A percentile compares a stretch with the other conserved stretches of the same genome.
Evolutionary conservation across 2,113 vertebrate genomes (phyloP).

Genomic region (Dicaeum eximium): DNA sequence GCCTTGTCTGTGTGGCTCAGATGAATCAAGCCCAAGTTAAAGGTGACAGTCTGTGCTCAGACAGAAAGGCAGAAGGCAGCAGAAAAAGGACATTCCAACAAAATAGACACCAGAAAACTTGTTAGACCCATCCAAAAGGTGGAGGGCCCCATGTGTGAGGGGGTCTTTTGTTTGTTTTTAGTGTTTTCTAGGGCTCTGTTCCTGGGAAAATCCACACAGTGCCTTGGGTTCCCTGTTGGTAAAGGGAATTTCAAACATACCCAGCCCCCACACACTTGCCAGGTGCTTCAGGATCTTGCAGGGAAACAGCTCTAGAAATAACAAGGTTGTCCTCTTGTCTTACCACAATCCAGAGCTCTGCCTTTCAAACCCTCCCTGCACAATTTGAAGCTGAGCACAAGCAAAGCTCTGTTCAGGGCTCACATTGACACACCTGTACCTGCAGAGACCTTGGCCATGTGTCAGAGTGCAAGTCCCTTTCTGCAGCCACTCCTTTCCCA

Average conservation of each 20-base stretch:
- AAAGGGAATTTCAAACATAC: background rate
- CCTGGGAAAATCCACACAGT: background rate
- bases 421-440: background rate
- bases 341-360: background rate
- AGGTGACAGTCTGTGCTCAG: background rate
- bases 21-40: background rate
- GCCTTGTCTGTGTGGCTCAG: background rate
- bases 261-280: background rate
- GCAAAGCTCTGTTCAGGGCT: background rate
- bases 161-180: background rate
- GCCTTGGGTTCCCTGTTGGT: background rate
- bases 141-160: no score
- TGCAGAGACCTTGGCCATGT: fast-evolving
- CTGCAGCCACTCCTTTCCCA: background rate
- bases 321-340: background rate
- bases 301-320: background rate
- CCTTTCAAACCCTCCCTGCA: background rate
- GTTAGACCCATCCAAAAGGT: background rate
- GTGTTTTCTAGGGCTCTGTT: background rate
- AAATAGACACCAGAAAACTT: background rate
- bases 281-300: background rate
- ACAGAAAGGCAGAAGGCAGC: background rate
- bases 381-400: background rate
- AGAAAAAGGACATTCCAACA: background rate
- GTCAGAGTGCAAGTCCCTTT: background rate